Conservation (phyloP, 2,113 vertebrate species). For the Plecotus auritus region DNA sequence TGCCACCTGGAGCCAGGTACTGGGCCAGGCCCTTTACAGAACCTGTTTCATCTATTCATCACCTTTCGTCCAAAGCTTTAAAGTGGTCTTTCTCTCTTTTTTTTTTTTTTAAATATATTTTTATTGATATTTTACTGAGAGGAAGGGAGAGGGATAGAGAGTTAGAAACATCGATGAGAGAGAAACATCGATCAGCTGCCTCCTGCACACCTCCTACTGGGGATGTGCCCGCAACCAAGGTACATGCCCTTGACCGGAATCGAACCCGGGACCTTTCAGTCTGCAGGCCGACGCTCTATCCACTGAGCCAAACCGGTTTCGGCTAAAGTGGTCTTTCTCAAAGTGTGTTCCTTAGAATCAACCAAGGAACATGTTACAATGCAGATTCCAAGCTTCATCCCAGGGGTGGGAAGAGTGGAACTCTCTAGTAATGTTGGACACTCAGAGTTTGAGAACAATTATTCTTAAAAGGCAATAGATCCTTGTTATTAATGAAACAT, state of each 20-base stretch:
- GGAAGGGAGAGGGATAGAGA: no score
- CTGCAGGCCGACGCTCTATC: no score
- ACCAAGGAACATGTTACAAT: background rate
- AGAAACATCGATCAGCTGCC: no score
- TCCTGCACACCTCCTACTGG: no score
- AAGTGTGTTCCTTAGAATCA: background rate
- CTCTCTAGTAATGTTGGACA: background rate
- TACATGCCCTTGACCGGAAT: no score
- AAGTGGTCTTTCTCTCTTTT: background rate
- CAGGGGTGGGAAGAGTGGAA: background rate
- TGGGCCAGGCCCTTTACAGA: background rate
- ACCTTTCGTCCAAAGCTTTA: background rate
- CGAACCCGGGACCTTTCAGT: no score
- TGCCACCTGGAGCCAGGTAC: background rate
- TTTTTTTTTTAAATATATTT: no score
- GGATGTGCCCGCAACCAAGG: no score
- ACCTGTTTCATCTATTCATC: background rate
- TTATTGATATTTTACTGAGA: no score
- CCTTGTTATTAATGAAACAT: background rate
- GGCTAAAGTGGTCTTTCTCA: background rate
- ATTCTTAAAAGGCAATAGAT: slow-evolving; percentile 6
- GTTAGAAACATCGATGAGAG: no score
- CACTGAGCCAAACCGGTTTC: no score
- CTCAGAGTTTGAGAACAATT: background rate
- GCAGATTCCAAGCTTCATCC: background rate